These are phyloP conservation scores for Lamprotornis superbus DNA, from an alignment of 2,113 vertebrate species.

Conservation along the genomic window DNA sequence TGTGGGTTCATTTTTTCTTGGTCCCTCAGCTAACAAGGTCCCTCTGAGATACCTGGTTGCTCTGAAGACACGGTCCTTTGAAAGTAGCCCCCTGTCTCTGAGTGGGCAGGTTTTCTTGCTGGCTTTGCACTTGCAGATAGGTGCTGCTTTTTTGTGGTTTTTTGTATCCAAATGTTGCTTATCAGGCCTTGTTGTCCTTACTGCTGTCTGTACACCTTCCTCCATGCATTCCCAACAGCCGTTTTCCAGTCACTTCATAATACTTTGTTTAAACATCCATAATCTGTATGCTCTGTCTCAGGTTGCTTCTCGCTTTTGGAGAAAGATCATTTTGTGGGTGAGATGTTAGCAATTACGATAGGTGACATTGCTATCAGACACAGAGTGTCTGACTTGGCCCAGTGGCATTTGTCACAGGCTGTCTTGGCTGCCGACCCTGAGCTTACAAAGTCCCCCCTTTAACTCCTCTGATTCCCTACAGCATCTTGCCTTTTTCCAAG, in stretches of 20 bases:
- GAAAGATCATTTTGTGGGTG: too few species aligned
- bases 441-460: not conserved
- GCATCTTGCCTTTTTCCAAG: not conserved
- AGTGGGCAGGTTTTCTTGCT: accelerated
- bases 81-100: not conserved
- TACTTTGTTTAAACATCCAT: not conserved
- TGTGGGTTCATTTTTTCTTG: not conserved
- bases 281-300: not conserved
- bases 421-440: not conserved
- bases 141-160: not conserved
- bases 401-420: not conserved
- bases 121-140: not conserved
- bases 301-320: not conserved
- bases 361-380: not conserved
- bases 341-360: not conserved
- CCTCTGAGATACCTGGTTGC: not conserved
- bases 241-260: not conserved
- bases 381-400: not conserved
- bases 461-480: not conserved
- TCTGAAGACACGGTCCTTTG: not conserved
- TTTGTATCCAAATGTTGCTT: not conserved
- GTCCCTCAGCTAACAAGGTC: not conserved
- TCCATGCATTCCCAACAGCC: not conserved
- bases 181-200: not conserved
- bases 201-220: not conserved